Percentiles rank a stretch among this genome's conserved stretches.
Conservation (phyloP, 2,113 vertebrate genomes). For the Neolamprologus variostigma region DNA sequence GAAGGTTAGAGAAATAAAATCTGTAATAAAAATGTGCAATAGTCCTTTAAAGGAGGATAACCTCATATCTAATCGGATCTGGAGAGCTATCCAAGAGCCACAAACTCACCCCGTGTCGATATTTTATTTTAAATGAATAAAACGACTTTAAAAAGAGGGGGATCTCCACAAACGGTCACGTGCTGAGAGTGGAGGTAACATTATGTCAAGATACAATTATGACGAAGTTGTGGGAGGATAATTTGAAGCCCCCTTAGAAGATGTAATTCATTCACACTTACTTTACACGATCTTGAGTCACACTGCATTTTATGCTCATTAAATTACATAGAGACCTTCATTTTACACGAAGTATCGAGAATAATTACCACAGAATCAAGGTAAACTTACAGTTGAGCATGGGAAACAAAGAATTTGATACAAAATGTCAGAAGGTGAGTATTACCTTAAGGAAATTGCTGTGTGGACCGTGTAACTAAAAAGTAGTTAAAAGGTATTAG, state of each 20-base stretch:
- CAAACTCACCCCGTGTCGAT: background rate
- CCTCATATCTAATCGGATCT: background rate
- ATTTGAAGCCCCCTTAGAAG: background rate
- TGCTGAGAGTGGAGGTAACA: background rate
- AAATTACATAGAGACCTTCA: background rate
- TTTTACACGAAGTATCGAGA: background rate
- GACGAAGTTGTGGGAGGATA: background rate
- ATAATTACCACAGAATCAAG: background rate
- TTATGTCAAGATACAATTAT: background rate
- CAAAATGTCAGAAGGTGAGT: background rate
- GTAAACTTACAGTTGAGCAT: background rate
- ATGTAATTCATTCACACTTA: background rate
- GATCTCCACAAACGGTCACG: background rate
- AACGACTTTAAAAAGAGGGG: background rate
- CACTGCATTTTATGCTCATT: background rate
- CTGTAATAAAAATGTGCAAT: background rate
- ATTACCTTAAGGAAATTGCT: background rate
- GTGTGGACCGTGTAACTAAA: background rate
- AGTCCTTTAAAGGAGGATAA: background rate
- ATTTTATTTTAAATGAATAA: background rate
- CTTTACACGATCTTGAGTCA: background rate
- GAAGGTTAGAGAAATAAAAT: background rate
- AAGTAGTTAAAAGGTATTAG: background rate
- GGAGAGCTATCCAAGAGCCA: background rate
- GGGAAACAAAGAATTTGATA: background rate